Evolutionary conservation across 1,140 invertebrate genomes (phyloP), one percentile per base, ranked within the genome.

Genomic region (Bombus sylvicola): DNA sequence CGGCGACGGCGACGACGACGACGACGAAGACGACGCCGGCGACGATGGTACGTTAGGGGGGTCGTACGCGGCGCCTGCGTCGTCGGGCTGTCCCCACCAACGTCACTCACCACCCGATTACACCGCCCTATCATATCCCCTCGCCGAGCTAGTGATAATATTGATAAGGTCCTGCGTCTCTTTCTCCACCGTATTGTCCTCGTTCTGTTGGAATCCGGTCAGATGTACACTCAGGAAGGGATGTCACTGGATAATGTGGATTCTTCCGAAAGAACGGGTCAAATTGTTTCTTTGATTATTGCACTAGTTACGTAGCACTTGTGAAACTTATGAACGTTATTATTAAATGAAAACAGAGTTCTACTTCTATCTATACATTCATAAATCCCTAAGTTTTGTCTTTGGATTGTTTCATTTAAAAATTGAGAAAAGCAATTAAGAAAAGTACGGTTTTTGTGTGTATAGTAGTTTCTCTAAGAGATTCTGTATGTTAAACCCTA

Each of bases 161-260:
- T 91, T 88, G 90, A 91, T 88, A 91, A 90, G 87, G 69, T 66
- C 81, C 82, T 79, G 62, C 69, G 37, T 83, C 83, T 80, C 66
- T 64, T 62, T 43, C 81, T 69, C 41, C 71, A 28, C 31, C 68
- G 87, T 59, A 31, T 76, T 75, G 66, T 79, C 80, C 80, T 75
- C 75, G 80, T 82, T 78, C 76, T 73, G 76, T 59, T 83, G 82
- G 82, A 84, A 78, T 83, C 64, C 81, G 71, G 31, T 22, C 81
- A 28, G 34, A 41, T 41, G 28, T 39, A 47, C 31, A 9, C 15
- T 28, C 18, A 34, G 31, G 5, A 39, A 74, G 31, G 34, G 4
- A 39, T 22, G 9, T 37, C 18, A 34, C 37, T 5, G 81, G 43
- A 68, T 76, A 68, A 83, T 34, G 25, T 53, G 73, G 43, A 77